These are phyloP conservation scores for Gephyroberyx darwinii DNA, from an alignment of 2,797 vertebrate genomes.

Conservation along the genomic window DNA sequence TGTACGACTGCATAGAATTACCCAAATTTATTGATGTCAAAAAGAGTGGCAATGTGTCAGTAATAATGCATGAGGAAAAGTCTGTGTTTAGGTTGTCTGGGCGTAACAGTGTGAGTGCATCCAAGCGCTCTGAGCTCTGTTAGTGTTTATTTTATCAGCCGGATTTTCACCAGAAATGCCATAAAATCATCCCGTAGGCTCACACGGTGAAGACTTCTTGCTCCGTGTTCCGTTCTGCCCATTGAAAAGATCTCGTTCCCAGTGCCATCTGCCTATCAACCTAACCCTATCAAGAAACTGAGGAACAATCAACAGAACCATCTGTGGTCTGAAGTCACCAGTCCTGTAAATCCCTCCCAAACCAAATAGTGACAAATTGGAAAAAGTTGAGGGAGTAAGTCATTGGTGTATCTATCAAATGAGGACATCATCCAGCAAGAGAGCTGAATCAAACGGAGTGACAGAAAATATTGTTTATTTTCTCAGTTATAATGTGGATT, in stretches of 20 bases:
- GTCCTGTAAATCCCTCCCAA: conserved; percentile 74
- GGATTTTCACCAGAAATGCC: conserved; percentile 42
- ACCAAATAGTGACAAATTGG: conserved; percentile 77
- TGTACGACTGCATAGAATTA: conserved; percentile 39
- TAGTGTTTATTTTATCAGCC: conserved; percentile 38
- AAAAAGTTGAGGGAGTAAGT: conserved; percentile 71
- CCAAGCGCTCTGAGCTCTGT: conserved; percentile 41
- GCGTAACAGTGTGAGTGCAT: conserved; percentile 36
- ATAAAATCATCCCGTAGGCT: conserved; percentile 47
- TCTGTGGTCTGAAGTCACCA: conserved; percentile 77
- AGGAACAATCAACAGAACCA: conserved; percentile 78
- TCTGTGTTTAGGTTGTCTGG: conserved; percentile 34
- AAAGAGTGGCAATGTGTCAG: conserved; percentile 9
- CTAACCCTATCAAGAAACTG: conserved; percentile 69
- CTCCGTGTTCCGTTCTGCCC: conserved; percentile 62
- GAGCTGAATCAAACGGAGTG: conserved; percentile 71
- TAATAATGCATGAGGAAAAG: conserved; percentile 28
- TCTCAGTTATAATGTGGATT: conserved; percentile 33
- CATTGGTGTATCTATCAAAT: conserved; percentile 60
- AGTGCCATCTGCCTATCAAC: conserved; percentile 81
- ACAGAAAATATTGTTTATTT: conserved; percentile 68
- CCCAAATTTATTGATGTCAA: conserved; percentile 33
- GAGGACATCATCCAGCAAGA: conserved; percentile 63
- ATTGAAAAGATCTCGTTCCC: conserved; percentile 60
- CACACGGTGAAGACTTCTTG: conserved; percentile 44